Percentiles rank a stretch among this genome's conserved stretches.
These are phyloP conservation scores for Drosophila engyochracea DNA, from an alignment of 2,888 invertebrate genomes.

Conservation along the genomic window DNA sequence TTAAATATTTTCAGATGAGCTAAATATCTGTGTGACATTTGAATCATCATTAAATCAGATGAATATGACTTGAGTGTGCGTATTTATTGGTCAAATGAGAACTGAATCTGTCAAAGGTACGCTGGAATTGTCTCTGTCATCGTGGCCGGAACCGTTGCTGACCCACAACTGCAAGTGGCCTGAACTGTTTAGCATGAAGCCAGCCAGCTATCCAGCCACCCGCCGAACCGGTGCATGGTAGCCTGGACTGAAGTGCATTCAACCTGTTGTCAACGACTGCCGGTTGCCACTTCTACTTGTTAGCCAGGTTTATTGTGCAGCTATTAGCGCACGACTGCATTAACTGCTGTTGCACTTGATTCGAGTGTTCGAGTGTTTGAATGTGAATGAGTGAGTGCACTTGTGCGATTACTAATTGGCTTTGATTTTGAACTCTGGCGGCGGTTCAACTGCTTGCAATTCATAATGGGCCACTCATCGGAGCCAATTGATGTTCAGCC, in stretches of 20 bases:
- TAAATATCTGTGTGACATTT: neutral
- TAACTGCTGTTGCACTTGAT: conserved; percentile 27
- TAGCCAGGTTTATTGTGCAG: conserved; percentile 68
- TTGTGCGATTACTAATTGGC: conserved; percentile 19
- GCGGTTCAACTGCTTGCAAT: conserved; percentile 48
- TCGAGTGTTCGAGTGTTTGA: conserved; percentile 8
- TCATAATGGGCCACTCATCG: conserved; percentile 24
- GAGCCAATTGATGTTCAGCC: conserved; percentile 28
- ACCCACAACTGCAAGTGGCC: conserved; percentile 30
- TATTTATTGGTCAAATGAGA: neutral
- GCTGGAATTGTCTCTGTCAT: neutral
- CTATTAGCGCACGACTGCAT: conserved; percentile 37
- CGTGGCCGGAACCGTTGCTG: conserved; percentile 16
- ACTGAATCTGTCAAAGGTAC: neutral
- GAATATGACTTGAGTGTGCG: neutral
- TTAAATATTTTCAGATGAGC: neutral
- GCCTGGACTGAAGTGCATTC: conserved; percentile 47
- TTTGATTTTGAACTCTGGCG: conserved; percentile 51
- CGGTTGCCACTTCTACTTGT: conserved; percentile 56
- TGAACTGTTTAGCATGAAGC: neutral
- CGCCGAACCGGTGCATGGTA: conserved; percentile 31
- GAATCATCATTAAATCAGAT: neutral
- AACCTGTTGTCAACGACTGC: conserved; percentile 44
- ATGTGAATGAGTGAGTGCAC: conserved; percentile 21
- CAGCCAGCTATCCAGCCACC: conserved; percentile 13